A percentile compares a stretch with the other conserved stretches of the same genome.
These are phyloP conservation scores for Syrphus vitripennis DNA, from an alignment of 2,888 invertebrate genomes.

Conservation along the genomic window DNA sequence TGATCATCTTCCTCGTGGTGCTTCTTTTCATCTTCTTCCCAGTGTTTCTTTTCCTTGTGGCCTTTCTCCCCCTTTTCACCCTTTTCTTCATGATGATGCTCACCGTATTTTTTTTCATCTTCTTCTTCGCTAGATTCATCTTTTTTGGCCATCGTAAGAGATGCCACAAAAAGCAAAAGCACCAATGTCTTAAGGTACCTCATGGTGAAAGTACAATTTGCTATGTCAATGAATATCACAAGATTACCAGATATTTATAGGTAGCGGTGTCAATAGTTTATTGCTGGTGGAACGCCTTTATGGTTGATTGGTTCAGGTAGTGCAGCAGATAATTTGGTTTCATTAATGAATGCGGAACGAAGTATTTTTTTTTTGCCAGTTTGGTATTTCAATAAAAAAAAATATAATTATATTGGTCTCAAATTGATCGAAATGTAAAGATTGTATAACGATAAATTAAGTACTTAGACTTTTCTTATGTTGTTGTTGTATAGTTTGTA, in stretches of 20 bases:
- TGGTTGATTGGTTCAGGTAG: constrained; percentile 37
- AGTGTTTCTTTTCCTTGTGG: constrained; percentile 88
- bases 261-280: background rate
- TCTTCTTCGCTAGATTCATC: constrained; percentile 78
- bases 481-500: too few relatives aligned
- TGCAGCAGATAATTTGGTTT: constrained; percentile 16
- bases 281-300: constrained; percentile 24
- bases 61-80: constrained; percentile 91
- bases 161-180: constrained; percentile 74
- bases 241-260: constrained; percentile 40
- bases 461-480: too few relatives aligned
- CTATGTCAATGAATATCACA: constrained; percentile 19
- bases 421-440: background rate
- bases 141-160: constrained; percentile 77
- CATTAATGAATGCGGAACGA: constrained; percentile 54
- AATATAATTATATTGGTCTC: background rate
- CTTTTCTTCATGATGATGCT: constrained; percentile 80
- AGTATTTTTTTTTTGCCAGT: background rate
- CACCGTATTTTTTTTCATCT: constrained; percentile 78
- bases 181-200: constrained; percentile 74
- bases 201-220: constrained; percentile 36
- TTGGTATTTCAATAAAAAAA: background rate
- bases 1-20: constrained; percentile 90
- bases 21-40: constrained; percentile 90
- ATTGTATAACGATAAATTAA: background rate